Percentiles rank a stretch among this genome's conserved stretches.
phyloP scores from a whole-genome alignment of 2,888 invertebrate species.

The Metopia argyrocephala region DNA sequence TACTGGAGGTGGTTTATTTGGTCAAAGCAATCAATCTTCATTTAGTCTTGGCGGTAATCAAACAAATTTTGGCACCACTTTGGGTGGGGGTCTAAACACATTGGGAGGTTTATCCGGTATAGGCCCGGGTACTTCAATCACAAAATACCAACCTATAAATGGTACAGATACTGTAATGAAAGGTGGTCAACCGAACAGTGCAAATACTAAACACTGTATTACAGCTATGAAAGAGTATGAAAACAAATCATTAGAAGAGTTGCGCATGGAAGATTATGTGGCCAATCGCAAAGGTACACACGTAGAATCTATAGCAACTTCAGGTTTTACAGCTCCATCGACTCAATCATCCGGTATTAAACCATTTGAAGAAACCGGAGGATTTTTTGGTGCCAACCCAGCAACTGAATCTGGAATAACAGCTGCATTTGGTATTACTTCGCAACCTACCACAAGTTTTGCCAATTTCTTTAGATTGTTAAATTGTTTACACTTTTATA shows the following conservation, averaged over 20 bases:
- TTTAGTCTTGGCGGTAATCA: constrained; percentile 69
- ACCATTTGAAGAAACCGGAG: constrained; percentile 80
- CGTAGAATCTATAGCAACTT: constrained; percentile 74
- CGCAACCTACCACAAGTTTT: constrained; percentile 73
- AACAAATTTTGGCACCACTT: constrained; percentile 68
- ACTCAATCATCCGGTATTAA: constrained; percentile 83
- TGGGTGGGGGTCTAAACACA: constrained; percentile 63
- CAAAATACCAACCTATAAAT: too few species aligned
- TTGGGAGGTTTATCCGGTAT: constrained; percentile 69
- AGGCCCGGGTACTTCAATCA: too few species aligned
- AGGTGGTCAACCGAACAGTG: too few species aligned
- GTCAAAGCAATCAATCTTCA: constrained; percentile 74
- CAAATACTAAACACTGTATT: too few species aligned
- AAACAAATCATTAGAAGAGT: constrained; percentile 95
- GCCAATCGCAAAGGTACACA: constrained; percentile 91
- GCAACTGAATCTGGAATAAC: constrained; percentile 78
- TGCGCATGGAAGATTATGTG: constrained; percentile 94
- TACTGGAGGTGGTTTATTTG: constrained; percentile 78
- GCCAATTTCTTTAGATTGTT: constrained; percentile 72
- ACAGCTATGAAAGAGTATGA: too few species aligned
- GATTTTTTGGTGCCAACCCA: constrained; percentile 76
- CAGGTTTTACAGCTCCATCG: constrained; percentile 80
- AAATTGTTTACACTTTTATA: too few species aligned
- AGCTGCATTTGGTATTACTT: constrained; percentile 75
- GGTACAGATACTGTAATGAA: too few species aligned